Evolutionary conservation across 1,140 invertebrate genomes (phyloP), one percentile per base, ranked within the genome.

Genomic region (Pantala flavescens): DNA sequence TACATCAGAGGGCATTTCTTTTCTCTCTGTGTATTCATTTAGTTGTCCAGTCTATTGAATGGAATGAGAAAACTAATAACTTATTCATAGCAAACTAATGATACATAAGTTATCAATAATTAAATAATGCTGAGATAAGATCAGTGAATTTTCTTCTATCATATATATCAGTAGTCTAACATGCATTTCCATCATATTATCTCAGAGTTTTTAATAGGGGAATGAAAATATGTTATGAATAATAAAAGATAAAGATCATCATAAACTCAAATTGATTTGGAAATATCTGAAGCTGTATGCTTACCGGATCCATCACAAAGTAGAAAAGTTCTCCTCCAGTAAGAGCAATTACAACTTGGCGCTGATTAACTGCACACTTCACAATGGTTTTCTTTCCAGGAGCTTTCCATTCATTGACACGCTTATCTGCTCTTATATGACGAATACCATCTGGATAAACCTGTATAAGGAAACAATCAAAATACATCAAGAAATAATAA

Each of bases 271-370:
- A 81, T 82, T 75, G 72, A 76, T 80, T 78, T 79, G 76, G 42
- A 19, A 71, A 73, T 19, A 16, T 28, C 23, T 73, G 70, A 71
- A 71, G 55, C 73, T 16, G 23, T 63, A 11, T 21, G 87, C 91
- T 91, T 89, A 97, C 95, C 77, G 93, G 91, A 83, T 99, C 97
- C 96, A 99, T 97, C 88, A 99, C 98, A 84, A 99, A 99, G 84
- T 99, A 99, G 21, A 99, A 96, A 23, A 99, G 84, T 86, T 99
- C 98, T 71, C 97, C 96, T 0, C 97, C 98, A 43, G 95, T 95
- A 7, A 99, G 84, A 0, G 98, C 97, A 77, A 99, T 99, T 0
- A 99, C 97, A 24, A 98, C 96, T 85, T 99, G 98, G 75, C 98
- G 86, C 81, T 98, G 95, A 85, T 99, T 99, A 0, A 99, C 94